Evolutionary conservation across 1,140 invertebrate species (phyloP), one percentile per base, ranked within the genome.

Genomic region (Brachionus plicatilis): DNA sequence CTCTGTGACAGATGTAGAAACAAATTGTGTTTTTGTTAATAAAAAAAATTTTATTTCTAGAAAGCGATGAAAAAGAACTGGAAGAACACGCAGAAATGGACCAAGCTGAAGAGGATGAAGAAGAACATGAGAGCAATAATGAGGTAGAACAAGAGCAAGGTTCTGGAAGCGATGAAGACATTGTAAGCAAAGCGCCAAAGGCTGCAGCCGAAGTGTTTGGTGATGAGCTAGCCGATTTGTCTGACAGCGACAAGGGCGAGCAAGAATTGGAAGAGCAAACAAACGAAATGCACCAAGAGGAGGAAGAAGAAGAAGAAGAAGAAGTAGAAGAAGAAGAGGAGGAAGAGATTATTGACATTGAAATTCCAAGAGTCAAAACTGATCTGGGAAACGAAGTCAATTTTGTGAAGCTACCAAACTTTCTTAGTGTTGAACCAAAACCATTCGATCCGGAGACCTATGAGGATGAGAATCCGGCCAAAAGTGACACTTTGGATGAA

Each of bases 301-400:
- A 83, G 11, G 29, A 83, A 68, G 33, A 83, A 53, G 20, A 29
- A 45, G 53, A 65, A 60, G 50, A 83, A 56, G 82, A 83, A 68
- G 82, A 72, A 11, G 65, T 43, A 24, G 60, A 83, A 68, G 56
- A 83, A 72, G n/a, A 60, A 41, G 80, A 83, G 50, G 79, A 65
- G 53, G 43, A 29, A 47, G 45, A 83, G 70, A 8, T 68, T 37
- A 70, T 83, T 17, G 45, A 68, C 41, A 60, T 83, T 17, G 60
- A 84, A 75, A 84, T 72, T 41, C 83, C 83, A 17, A 45, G 66
- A 75, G 70, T 84, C 37, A 84, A 72, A 60, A 60, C 47, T 12
- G 70, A 84, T 66, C 11, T 76, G 9, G 83, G 83, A n/a, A 72
- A 24, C 14, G 83, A 84, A 27, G 37, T 84, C 7, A 68, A 84